Conservation (phyloP, 2,113 vertebrate genomes). For the Romanogobio albipinnatus region DNA sequence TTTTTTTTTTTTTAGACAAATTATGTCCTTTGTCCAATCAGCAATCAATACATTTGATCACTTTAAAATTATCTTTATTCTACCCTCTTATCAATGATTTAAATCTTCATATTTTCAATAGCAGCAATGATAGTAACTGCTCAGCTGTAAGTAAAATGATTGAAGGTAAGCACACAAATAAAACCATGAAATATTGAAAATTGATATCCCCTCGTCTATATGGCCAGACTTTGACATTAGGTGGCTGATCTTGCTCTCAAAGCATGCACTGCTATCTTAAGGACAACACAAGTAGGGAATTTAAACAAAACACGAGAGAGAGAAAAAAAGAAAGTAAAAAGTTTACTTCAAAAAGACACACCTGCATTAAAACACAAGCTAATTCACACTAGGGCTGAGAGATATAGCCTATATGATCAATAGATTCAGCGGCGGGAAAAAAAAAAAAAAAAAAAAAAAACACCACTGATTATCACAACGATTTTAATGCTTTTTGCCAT, state of each 20-base stretch:
- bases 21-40: not conserved
- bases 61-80: not conserved
- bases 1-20: not conserved
- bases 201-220: constrained; percentile 61
- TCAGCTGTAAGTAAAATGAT: constrained; percentile 28
- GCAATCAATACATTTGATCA: not conserved
- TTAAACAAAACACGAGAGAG: not conserved
- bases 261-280: constrained; percentile 30
- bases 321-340: constrained; percentile 2
- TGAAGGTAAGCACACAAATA: constrained; percentile 43
- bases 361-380: constrained; percentile 1
- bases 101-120: not conserved
- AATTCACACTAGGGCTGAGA: not conserved
- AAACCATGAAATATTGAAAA: constrained; percentile 19
- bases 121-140: constrained; percentile 13
- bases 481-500: too few relatives aligned
- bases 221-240: not conserved
- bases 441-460: too few relatives aligned
- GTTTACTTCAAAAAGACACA: constrained; percentile 27
- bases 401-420: not conserved
- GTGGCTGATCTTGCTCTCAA: constrained; percentile 23
- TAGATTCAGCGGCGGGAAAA: not conserved
- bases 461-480: too few relatives aligned
- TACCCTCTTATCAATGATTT: not conserved
- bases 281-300: constrained; percentile 24